Evolutionary conservation across 2,113 vertebrate genomes (phyloP), one percentile per base, ranked within the genome.

Genomic region (Oncorhynchus nerka): DNA sequence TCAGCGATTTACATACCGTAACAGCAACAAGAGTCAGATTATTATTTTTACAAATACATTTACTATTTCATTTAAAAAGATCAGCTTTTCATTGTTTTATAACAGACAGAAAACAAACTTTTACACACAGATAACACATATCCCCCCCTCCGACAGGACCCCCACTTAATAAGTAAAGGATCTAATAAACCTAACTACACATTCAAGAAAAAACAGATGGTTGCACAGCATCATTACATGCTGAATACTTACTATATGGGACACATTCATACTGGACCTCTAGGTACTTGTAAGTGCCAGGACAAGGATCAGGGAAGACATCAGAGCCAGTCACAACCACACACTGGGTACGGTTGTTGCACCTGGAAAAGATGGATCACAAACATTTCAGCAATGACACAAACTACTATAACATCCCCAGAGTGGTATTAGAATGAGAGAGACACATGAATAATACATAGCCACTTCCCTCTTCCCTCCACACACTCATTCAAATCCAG

Each of bases 201-300:
- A 9, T 64, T 64, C 3, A 24, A 26, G 11, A 24, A 3, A 26
- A 22, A 64, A 1, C 22, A 45, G 24, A 11, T 5, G 2, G 19
- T n/a, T 45, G 9, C 39, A 45, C 39, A 11, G 39, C 68, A 5
- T 55, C 51, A 19, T 22, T 24, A 34, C 67, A 68, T 16, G 16
- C 16, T 16, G 26, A 86, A 91, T 96, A 99, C 98, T 99, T 97
- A 99, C 98, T 99, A 92, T 99, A 99, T 89, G 97, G 98, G 90
- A 99, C 98, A 95, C 98, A 99, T 94, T 99, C 97, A 95, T 99
- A 99, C 81, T 99, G 98, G 94, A 99, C 97, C 95, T 99, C 97
- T 92, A 99, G 96, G 82, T 99, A 99, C 92, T 99, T 99, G 94
- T 99, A 99, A 76, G 98, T 99, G 91, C 98, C 98, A 73, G 97